phyloP scores from a whole-genome alignment of 2,113 vertebrate genomes.

The Microtus oregoni region DNA sequence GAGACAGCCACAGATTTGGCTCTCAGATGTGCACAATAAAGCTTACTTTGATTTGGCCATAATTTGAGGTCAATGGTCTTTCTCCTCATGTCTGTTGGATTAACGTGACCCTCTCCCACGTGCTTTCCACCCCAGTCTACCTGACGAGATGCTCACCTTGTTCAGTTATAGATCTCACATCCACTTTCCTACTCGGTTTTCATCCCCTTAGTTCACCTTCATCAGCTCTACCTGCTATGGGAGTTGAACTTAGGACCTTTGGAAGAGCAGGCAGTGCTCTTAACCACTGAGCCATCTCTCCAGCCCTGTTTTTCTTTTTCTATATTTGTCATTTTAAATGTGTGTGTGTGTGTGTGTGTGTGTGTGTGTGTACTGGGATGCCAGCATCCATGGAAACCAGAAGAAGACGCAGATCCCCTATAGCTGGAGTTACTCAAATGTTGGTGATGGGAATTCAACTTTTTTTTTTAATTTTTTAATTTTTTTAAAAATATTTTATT shows the following conservation, averaged over 20 bases:
- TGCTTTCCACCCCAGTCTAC: background rate
- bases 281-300: no score
- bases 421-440: background rate
- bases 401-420: background rate
- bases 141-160: background rate
- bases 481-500: no score
- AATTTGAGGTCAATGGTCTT: background rate
- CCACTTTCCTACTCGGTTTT: background rate
- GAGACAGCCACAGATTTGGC: background rate
- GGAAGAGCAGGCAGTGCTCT: no score
- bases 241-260: no score
- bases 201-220: background rate
- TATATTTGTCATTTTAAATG: background rate
- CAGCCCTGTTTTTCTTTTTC: background rate
- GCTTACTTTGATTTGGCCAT: background rate
- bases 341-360: background rate
- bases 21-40: background rate
- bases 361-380: background rate
- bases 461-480: no score
- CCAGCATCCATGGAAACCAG: background rate
- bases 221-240: no score
- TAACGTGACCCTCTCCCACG: background rate
- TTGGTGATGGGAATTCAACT: background rate
- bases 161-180: background rate
- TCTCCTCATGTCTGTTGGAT: background rate